phyloP scores from a whole-genome alignment of 2,797 vertebrate species.

The Heliangelus exortis region DNA sequence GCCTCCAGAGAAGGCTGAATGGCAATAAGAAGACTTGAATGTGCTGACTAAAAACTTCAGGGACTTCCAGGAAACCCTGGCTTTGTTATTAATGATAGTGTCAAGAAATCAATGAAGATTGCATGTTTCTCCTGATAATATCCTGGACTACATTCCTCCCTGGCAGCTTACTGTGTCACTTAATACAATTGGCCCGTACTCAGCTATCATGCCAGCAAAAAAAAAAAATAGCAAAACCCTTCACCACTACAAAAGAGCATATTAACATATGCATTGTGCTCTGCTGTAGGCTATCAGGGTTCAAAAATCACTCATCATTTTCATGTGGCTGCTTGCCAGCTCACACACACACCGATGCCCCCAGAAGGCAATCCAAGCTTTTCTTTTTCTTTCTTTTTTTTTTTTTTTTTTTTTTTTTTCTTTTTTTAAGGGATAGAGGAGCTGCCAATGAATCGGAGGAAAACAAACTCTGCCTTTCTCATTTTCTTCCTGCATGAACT shows the following conservation, averaged over 20 bases:
- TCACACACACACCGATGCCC: not conserved
- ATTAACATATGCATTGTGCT: not conserved
- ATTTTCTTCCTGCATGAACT: not conserved
- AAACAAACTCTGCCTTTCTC: not conserved
- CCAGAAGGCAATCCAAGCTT: not conserved
- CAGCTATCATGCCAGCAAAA: not conserved
- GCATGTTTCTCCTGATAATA: conserved; percentile 30
- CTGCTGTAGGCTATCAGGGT: not conserved
- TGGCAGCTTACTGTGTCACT: not conserved
- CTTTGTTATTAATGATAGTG: conserved; percentile 37
- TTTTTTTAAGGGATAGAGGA: not conserved
- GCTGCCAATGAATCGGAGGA: not conserved
- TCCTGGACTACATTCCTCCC: not conserved
- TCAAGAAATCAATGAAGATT: conserved; percentile 58
- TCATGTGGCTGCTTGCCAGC: not conserved
- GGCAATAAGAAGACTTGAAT: not conserved
- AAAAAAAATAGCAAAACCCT: not conserved
- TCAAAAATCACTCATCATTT: not conserved
- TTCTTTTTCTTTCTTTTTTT: not conserved
- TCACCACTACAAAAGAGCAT: not conserved
- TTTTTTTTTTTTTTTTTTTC: not conserved
- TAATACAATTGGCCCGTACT: not conserved
- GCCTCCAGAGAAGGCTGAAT: not conserved
- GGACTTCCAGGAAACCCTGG: not conserved
- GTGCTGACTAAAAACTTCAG: not conserved